Evolutionary conservation across 2,888 invertebrate genomes (phyloP).

Genomic region (Tenthredo livida): DNA sequence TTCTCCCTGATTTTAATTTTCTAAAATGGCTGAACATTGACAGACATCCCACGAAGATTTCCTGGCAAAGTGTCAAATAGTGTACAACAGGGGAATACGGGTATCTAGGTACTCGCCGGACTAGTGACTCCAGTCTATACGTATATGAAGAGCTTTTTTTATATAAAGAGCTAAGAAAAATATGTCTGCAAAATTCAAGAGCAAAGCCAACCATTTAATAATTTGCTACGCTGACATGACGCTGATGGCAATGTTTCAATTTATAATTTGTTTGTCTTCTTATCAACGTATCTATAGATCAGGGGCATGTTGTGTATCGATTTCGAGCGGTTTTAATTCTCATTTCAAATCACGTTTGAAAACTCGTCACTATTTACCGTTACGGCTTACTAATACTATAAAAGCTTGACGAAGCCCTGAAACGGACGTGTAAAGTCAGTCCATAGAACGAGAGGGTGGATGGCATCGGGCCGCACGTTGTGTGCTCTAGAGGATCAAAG

Average conservation of each 20-base stretch:
- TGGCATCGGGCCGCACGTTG: background rate
- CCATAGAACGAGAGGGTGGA: conserved; percentile 19
- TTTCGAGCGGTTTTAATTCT: conserved; percentile 5
- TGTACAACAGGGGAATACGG: background rate
- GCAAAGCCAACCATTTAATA: background rate
- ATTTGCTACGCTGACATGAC: background rate
- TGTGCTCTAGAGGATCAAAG: conserved; percentile 48
- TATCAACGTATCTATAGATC: background rate
- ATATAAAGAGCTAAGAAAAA: background rate
- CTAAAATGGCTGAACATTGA: background rate
- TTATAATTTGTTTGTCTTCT: background rate
- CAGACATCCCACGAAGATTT: background rate
- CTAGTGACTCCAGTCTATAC: background rate
- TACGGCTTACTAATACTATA: background rate
- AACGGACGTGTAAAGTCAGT: conserved; percentile 8
- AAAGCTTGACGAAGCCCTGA: conserved; percentile 41
- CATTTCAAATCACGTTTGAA: background rate
- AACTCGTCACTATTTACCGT: background rate
- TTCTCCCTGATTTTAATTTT: background rate
- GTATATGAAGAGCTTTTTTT: background rate
- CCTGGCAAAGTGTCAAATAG: background rate
- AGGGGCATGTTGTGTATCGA: background rate
- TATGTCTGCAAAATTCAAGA: background rate
- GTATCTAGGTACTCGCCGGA: background rate
- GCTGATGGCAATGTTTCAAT: background rate